Percentiles rank a stretch among this genome's conserved stretches.
These are phyloP conservation scores for Matsumurasca onukii DNA, from an alignment of 1,140 invertebrate species.

Conservation along the genomic window DNA sequence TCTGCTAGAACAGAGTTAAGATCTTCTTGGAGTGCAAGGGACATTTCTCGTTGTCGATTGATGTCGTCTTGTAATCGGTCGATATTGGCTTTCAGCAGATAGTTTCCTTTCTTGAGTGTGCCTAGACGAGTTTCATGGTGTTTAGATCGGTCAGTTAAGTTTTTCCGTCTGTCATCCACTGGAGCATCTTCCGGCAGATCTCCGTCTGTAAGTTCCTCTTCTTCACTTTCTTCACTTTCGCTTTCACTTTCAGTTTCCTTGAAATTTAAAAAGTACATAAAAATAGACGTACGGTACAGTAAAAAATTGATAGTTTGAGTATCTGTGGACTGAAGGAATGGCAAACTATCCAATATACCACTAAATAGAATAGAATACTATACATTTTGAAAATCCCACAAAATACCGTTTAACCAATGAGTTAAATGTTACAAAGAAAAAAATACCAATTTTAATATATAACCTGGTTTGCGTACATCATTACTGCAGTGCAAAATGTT, in stretches of 20 bases:
- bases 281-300: not conserved
- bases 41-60: constrained; percentile 75
- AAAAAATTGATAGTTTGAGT: too few relatives aligned
- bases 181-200: constrained; percentile 63
- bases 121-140: constrained; percentile 67
- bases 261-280: constrained; percentile 8
- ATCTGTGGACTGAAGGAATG: too few relatives aligned
- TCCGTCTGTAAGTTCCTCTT: constrained; percentile 58
- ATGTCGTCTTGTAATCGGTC: constrained; percentile 83
- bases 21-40: constrained; percentile 73
- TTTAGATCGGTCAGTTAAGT: constrained; percentile 59
- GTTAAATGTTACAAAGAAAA: too few relatives aligned
- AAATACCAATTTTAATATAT: too few relatives aligned
- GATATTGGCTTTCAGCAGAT: constrained; percentile 79
- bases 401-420: too few relatives aligned
- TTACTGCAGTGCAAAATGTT: too few relatives aligned
- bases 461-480: too few relatives aligned
- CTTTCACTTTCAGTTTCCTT: constrained; percentile 57
- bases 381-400: too few relatives aligned
- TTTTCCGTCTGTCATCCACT: constrained; percentile 62
- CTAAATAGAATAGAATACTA: too few relatives aligned
- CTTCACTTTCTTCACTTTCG: constrained; percentile 41
- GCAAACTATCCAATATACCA: too few relatives aligned
- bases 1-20: constrained; percentile 77
- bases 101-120: constrained; percentile 82